Percentiles rank a stretch among this genome's conserved stretches.
Conservation (phyloP, 2,113 vertebrate species). For the Epinephelus fuscoguttatus region DNA sequence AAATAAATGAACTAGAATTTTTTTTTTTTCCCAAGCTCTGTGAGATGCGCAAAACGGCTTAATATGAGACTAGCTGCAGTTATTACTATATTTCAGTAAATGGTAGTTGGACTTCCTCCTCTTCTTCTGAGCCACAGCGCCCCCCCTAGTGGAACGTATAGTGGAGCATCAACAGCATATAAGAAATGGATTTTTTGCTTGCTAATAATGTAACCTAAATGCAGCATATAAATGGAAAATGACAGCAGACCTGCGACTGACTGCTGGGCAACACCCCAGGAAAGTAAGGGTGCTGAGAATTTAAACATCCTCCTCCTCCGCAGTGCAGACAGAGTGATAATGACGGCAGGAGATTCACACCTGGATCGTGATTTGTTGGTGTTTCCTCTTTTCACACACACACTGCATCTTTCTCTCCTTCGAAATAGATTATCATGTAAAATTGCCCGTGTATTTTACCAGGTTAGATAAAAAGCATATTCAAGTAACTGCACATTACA, state of each 20-base stretch:
- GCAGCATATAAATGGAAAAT: not conserved
- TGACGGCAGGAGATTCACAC: constrained; percentile 18
- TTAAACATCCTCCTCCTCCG: not conserved
- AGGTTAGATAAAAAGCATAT: not conserved
- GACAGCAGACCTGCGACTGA: not conserved
- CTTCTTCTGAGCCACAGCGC: too few species aligned
- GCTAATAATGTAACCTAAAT: not conserved
- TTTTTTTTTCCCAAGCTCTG: too few species aligned
- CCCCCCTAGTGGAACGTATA: too few species aligned
- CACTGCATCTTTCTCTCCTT: constrained; percentile 3
- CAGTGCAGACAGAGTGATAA: not conserved
- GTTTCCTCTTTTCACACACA: not conserved
- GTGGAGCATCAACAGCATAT: too few species aligned
- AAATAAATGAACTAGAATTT: too few species aligned
- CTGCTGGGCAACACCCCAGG: not conserved
- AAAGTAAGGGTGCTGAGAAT: not conserved
- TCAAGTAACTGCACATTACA: not conserved
- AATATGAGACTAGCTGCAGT: too few species aligned
- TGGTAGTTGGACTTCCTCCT: too few species aligned
- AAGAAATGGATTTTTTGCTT: not conserved
- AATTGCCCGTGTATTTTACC: not conserved
- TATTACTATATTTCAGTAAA: too few species aligned
- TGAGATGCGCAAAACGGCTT: too few species aligned
- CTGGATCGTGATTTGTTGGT: constrained; percentile 6
- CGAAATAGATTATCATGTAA: not conserved